Percentiles rank a stretch among this genome's conserved stretches.
phyloP scores from a whole-genome alignment of 1,140 invertebrate genomes.

The Ceratitis capitata region DNA sequence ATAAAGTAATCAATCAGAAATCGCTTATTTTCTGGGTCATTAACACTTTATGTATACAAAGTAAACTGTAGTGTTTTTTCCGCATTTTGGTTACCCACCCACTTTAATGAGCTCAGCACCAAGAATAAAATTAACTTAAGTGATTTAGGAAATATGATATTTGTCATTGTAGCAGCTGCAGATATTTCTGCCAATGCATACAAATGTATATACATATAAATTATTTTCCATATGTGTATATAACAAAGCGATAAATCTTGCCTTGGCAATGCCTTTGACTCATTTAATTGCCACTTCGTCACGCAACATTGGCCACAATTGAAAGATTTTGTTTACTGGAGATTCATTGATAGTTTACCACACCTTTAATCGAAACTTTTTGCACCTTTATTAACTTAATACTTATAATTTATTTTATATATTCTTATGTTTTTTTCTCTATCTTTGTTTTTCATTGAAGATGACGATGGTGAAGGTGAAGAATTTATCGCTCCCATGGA shows the following conservation, averaged over 20 bases:
- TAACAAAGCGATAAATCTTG: conserved; percentile 4
- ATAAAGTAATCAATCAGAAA: background rate
- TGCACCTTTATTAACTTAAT: background rate
- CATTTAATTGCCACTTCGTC: background rate
- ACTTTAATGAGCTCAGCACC: background rate
- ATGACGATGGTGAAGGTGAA: conserved; percentile 68
- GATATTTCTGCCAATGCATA: too few species aligned
- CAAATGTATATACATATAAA: too few species aligned
- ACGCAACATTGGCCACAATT: background rate
- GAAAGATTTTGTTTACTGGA: background rate
- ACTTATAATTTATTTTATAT: background rate
- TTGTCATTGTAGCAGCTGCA: background rate
- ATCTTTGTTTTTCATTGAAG: conserved; percentile 43
- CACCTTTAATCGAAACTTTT: background rate
- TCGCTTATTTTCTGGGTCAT: background rate
- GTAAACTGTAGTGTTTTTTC: background rate
- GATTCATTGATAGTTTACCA: background rate
- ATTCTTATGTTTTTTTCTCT: background rate
- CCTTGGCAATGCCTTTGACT: background rate
- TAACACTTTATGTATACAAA: background rate
- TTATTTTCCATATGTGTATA: too few species aligned
- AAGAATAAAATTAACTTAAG: conserved; percentile 29
- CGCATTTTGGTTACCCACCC: background rate
- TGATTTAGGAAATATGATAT: conserved; percentile 14
- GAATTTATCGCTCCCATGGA: conserved; percentile 91